Evolutionary conservation across 2,797 vertebrate species (phyloP), one percentile per base, ranked within the genome.

Genomic region (Gobionotothen gibberifrons): DNA sequence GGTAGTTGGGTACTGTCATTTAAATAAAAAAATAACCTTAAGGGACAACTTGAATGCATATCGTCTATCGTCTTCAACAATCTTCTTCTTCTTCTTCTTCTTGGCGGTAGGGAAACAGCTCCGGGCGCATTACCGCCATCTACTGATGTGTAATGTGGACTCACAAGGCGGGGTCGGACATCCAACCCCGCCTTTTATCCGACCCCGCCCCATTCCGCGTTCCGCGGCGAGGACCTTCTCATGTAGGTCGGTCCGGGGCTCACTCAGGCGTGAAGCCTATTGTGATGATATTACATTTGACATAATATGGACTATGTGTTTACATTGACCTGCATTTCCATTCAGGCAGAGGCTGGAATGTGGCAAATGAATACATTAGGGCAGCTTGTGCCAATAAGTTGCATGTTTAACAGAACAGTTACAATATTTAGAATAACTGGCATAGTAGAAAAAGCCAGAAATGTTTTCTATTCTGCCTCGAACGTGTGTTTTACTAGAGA

Each of bases 231-330:
- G n/a, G n/a, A n/a, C n/a, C n/a, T 68, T 69, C 73, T 76, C 60
- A 36, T 67, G 40, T 68, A 36, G 69, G 40, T 70, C 7, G 55
- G 66, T 58, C 69, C 68, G 2, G 32, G 1, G 69, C 78, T 82
- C 83, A 8, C 59, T 59, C 53, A 14, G 68, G 64, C 73, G 16
- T 57, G 51, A 72, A 61, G 49, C 2, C 78, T 81, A 29, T 90
- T 89, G 86, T 88, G 69, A 78, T 81, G 67, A 86, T 83, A 43
- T 81, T 66, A 69, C 58, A 76, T 77, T 86, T 82, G 61, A 83
- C 82, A 81, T 76, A 71, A 83, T 65, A 42, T 72, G 42, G 15
- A 46, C 76, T 2, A 0, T 52, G 17, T 78, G 76, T 87, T 90
- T 81, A 82, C 74, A 61, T 62, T 84, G 86, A 85, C 84, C 88